A percentile compares a stretch with the other conserved stretches of the same genome.
These are phyloP conservation scores for Epinephelus awoara DNA, from an alignment of 2,797 vertebrate genomes.

Conservation along the genomic window DNA sequence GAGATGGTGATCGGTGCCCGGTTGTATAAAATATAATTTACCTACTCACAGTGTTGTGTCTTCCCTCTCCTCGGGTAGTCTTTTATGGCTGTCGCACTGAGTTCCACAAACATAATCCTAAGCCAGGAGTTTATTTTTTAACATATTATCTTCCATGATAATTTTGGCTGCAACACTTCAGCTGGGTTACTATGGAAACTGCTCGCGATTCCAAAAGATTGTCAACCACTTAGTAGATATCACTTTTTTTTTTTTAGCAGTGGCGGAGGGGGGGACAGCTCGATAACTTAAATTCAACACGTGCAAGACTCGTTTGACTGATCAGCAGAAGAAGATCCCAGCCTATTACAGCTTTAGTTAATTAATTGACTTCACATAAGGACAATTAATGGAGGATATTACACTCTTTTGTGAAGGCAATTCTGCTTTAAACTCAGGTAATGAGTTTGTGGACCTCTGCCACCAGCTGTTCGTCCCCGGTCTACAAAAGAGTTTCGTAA, in stretches of 20 bases:
- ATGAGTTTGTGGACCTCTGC: conserved; percentile 78
- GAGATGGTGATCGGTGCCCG: conserved; percentile 56
- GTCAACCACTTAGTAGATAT: conserved; percentile 37
- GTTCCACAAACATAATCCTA: conserved; percentile 33
- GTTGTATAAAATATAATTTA: conserved; percentile 42
- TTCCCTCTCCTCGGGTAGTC: neutral
- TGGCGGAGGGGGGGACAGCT: neutral
- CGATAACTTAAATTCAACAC: conserved; percentile 41
- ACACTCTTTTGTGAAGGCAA: conserved; percentile 67
- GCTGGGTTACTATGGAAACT: conserved; percentile 58
- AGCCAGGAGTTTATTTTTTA: conserved; percentile 1
- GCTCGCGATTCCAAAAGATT: conserved; percentile 14
- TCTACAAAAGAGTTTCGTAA: conserved; percentile 71
- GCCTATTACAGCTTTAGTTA: conserved; percentile 55
- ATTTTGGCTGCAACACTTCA: conserved; percentile 28
- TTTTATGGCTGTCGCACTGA: conserved; percentile 16
- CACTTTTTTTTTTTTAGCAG: conserved; percentile 1
- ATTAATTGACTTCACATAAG: conserved; percentile 65
- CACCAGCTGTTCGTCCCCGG: conserved; percentile 70
- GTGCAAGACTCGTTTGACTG: conserved; percentile 44
- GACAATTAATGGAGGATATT: conserved; percentile 68
- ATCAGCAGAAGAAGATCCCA: conserved; percentile 41
- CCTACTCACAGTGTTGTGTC: conserved; percentile 17
- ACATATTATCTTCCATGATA: conserved; percentile 29
- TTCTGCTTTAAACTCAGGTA: conserved; percentile 67